phyloP scores from a whole-genome alignment of 2,888 invertebrate species.

The Microdon myrmicae region DNA sequence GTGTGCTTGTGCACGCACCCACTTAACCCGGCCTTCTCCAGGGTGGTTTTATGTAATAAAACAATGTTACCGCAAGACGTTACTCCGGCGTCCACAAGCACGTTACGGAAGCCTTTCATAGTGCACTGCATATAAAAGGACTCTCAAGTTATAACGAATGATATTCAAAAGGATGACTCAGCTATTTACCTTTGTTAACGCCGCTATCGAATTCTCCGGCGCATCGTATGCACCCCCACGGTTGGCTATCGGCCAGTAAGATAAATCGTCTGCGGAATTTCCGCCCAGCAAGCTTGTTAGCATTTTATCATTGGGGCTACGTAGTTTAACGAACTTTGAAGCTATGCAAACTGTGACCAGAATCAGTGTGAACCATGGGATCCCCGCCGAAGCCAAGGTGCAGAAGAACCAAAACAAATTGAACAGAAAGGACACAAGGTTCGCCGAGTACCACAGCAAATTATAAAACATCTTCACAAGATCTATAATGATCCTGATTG shows the following conservation, averaged over 20 bases:
- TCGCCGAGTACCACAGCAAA: slow-evolving; percentile 62
- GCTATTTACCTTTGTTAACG: slow-evolving; percentile 62
- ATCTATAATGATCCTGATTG: slow-evolving; percentile 59
- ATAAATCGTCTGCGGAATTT: slow-evolving; percentile 61
- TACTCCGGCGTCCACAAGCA: slow-evolving; percentile 63
- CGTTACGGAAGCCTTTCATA: slow-evolving; percentile 63
- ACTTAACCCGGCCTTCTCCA: slow-evolving; percentile 61
- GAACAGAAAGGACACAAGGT: slow-evolving; percentile 62
- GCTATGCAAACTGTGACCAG: slow-evolving; percentile 62
- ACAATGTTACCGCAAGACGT: slow-evolving; percentile 65
- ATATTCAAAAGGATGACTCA: slow-evolving; percentile 1
- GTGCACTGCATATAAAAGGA: slow-evolving; percentile 58
- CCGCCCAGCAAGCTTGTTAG: slow-evolving; percentile 60
- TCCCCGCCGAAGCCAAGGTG: slow-evolving; percentile 62
- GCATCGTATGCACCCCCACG: slow-evolving; percentile 66
- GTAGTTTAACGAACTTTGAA: slow-evolving; percentile 65
- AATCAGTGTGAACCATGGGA: slow-evolving; percentile 64
- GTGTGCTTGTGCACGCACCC: slow-evolving; percentile 58
- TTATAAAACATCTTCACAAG: slow-evolving; percentile 65
- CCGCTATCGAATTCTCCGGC: slow-evolving; percentile 65
- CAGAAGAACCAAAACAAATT: slow-evolving; percentile 65
- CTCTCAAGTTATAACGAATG: slow-evolving; percentile 33
- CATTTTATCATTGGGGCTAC: slow-evolving; percentile 63
- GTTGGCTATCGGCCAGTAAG: slow-evolving; percentile 66
- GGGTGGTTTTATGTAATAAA: slow-evolving; percentile 60